A percentile compares a stretch with the other conserved stretches of the same genome.
Conservation (phyloP, 2,888 invertebrate genomes). For the Ophioninae sp. region DNA sequence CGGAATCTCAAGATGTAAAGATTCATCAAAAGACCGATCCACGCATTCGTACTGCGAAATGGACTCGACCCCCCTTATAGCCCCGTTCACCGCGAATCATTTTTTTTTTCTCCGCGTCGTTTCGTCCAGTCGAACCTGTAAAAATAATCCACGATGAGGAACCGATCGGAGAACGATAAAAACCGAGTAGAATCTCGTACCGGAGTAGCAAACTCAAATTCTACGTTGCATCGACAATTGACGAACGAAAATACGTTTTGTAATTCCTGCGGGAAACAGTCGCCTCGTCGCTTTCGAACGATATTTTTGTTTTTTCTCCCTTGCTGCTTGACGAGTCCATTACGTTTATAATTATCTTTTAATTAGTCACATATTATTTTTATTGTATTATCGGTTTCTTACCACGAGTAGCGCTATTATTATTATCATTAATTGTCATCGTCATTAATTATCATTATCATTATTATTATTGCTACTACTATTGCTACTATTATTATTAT, state of each 20-base stretch:
- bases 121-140: not conserved
- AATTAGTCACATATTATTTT: conserved; percentile 65
- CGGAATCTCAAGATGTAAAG: not conserved
- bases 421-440: conserved; percentile 48
- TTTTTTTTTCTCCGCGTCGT: not conserved
- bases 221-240: not conserved
- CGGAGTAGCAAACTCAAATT: not conserved
- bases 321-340: conserved; percentile 38
- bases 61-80: not conserved
- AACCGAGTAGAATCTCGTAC: not conserved
- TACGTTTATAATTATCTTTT: conserved; percentile 48
- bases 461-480: conserved; percentile 46
- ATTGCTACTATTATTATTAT: conserved; percentile 51
- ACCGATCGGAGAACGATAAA: not conserved
- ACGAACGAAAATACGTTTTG: conserved; percentile 4
- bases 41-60: not conserved
- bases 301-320: conserved; percentile 16
- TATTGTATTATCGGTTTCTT: conserved; percentile 58
- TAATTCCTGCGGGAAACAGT: not conserved
- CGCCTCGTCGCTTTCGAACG: conserved; percentile 29
- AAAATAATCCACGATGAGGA: not conserved
- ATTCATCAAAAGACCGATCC: conserved; percentile 7
- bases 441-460: conserved; percentile 49
- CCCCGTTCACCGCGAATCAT: not conserved
- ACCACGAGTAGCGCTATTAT: conserved; percentile 59